Conservation (phyloP, 2,113 vertebrate species). For the Cinclus mexicanus region DNA sequence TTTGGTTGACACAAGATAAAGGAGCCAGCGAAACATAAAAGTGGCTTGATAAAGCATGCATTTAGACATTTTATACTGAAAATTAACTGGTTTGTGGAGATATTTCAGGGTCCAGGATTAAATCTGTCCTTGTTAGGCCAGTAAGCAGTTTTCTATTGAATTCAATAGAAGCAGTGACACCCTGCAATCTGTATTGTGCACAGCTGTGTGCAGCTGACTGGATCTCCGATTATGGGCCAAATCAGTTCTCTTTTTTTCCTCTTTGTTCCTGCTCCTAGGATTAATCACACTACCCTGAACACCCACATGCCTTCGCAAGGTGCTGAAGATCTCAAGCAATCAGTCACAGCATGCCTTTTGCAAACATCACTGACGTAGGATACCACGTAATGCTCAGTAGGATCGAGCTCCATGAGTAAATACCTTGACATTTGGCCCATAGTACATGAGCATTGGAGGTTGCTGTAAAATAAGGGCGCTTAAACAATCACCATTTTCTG, state of each 20-base stretch:
- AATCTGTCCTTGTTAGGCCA: neutral
- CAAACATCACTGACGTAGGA: neutral
- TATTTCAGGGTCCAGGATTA: neutral
- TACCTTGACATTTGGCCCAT: neutral
- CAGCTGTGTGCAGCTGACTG: neutral
- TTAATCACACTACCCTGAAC: neutral
- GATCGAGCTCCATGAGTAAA: neutral
- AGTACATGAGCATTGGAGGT: neutral
- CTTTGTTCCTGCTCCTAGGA: neutral
- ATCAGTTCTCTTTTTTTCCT: neutral
- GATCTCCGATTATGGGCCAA: neutral
- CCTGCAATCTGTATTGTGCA: neutral
- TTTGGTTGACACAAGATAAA: slow-evolving; percentile 66
- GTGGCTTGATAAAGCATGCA: slow-evolving; percentile 47
- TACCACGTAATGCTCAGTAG: neutral
- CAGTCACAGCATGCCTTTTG: neutral
- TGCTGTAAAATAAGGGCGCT: neutral
- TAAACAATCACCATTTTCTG: neutral
- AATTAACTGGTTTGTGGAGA: slow-evolving; percentile 25
- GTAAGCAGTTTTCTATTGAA: neutral
- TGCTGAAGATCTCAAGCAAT: neutral
- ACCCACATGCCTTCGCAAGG: neutral
- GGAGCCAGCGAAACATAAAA: slow-evolving; percentile 66
- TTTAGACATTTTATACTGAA: slow-evolving; percentile 53
- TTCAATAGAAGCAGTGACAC: neutral